phyloP scores from a whole-genome alignment of 2,888 invertebrate genomes.

The Callinectes sapidus region DNA sequence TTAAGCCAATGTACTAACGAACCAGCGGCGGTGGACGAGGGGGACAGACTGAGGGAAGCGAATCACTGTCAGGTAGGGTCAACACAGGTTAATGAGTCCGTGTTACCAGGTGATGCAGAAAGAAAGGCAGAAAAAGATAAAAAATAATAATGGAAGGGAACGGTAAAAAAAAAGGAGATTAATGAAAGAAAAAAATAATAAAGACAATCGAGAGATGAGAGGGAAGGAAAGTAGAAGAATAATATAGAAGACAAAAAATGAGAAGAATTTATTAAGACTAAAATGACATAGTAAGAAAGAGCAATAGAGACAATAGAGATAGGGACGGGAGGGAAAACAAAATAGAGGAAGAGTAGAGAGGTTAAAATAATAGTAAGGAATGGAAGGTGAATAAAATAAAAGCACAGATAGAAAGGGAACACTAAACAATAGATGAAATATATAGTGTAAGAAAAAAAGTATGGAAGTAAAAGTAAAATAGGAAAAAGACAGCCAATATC shows the following conservation, averaged over 20 bases:
- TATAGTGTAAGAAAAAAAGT: background rate
- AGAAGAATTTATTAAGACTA: background rate
- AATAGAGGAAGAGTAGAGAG: background rate
- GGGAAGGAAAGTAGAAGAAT: background rate
- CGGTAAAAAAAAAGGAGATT: too few relatives aligned
- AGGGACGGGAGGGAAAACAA: background rate
- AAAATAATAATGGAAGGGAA: background rate
- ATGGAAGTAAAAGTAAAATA: background rate
- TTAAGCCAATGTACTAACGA: conserved; percentile 25
- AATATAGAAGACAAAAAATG: background rate
- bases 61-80: background rate
- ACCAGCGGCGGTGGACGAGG: background rate
- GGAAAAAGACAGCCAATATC: too few relatives aligned
- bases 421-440: background rate
- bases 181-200: background rate
- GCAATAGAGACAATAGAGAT: background rate
- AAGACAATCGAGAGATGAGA: background rate
- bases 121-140: background rate
- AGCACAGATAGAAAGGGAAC: background rate
- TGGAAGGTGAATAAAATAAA: background rate
- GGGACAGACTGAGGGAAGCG: background rate
- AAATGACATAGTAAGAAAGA: background rate
- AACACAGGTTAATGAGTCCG: background rate
- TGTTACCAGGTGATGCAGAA: background rate
- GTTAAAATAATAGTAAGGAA: too few relatives aligned